These are phyloP conservation scores for Brienomyrus brachyistius DNA, from an alignment of 2,113 vertebrate genomes.

Conservation along the genomic window DNA sequence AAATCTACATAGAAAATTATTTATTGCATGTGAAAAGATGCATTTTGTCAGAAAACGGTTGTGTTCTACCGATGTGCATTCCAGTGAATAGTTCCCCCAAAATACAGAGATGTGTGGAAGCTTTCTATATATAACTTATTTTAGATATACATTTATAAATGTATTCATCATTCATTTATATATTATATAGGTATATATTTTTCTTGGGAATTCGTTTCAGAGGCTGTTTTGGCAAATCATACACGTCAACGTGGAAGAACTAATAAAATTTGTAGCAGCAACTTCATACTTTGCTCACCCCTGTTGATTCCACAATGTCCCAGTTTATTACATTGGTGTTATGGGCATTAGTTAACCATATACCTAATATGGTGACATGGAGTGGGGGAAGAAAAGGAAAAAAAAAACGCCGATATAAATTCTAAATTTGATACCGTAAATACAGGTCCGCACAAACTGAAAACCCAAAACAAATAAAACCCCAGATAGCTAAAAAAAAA, in stretches of 20 bases:
- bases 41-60: slow-evolving; percentile 73
- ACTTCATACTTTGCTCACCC: slow-evolving; percentile 99
- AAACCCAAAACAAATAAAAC: slow-evolving; percentile 16
- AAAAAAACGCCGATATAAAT: slow-evolving; percentile 48
- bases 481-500: slow-evolving; percentile 8
- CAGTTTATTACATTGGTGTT: slow-evolving; percentile 65
- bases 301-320: slow-evolving; percentile 95
- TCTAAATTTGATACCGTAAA: slow-evolving; percentile 63
- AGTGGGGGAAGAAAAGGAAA: slow-evolving; percentile 6
- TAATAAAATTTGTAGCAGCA: slow-evolving; percentile 83
- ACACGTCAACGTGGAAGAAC: slow-evolving; percentile 72
- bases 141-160: slow-evolving; percentile 13
- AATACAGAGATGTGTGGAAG: slow-evolving; percentile 57
- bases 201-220: slow-evolving; percentile 29
- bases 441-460: slow-evolving; percentile 54
- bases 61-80: slow-evolving; percentile 96
- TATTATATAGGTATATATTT: slow-evolving; percentile 31
- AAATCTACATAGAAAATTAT: slow-evolving; percentile 75
- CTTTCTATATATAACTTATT: slow-evolving; percentile 35
- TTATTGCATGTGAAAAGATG: slow-evolving; percentile 97
- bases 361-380: slow-evolving; percentile 53
- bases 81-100: slow-evolving; percentile 71
- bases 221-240: slow-evolving; percentile 43
- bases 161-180: slow-evolving; percentile 32
- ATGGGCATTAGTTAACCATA: slow-evolving; percentile 56